Percentiles rank a stretch among this genome's conserved stretches.
phyloP scores from a whole-genome alignment of 2,797 vertebrate species.

The Intellagama lesueurii region DNA sequence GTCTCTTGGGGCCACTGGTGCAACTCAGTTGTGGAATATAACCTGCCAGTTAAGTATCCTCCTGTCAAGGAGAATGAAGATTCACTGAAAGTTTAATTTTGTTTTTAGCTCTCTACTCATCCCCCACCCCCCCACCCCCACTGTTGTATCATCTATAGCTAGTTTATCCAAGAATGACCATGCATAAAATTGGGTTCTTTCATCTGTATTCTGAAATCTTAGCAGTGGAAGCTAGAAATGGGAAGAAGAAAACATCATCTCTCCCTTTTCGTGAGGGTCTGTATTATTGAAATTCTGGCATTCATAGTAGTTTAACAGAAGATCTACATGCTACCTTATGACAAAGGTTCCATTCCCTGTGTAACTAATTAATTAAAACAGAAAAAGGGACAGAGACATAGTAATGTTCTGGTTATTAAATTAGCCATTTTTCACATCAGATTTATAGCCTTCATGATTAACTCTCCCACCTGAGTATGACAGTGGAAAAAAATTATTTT shows the following conservation, averaged over 20 bases:
- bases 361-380: constrained; percentile 54
- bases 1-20: too few species aligned
- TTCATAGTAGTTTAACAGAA: constrained; percentile 10
- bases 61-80: background rate
- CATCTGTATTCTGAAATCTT: background rate
- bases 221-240: background rate
- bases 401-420: constrained; percentile 56
- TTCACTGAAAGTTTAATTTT: background rate
- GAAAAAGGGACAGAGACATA: constrained; percentile 10
- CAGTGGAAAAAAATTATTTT: constrained; percentile 61
- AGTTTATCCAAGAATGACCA: constrained; percentile 5
- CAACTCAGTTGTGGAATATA: background rate
- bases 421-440: constrained; percentile 56
- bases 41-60: background rate
- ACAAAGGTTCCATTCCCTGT: constrained; percentile 31
- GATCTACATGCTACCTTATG: background rate
- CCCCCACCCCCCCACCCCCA: too few species aligned
- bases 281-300: background rate
- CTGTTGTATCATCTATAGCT: background rate
- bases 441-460: constrained; percentile 63
- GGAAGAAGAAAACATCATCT: fast-evolving
- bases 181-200: constrained; percentile 25
- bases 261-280: background rate
- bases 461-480: constrained; percentile 65
- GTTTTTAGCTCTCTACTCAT: background rate